These are phyloP conservation scores for Thalassophryne amazonica DNA, from an alignment of 2,797 vertebrate species.

Conservation along the genomic window DNA sequence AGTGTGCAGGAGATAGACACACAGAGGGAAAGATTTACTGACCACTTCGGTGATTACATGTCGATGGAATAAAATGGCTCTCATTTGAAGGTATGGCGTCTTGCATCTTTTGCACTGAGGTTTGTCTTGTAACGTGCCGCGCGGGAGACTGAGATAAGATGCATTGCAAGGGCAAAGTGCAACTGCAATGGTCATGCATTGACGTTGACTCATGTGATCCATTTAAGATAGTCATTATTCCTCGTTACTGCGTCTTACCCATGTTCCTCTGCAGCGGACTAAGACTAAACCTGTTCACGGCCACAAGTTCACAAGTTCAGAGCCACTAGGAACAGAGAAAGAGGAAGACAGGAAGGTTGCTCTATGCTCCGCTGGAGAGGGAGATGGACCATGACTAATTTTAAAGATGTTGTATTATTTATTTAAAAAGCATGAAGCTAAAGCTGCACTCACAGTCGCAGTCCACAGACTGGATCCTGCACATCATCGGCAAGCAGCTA, in stretches of 20 bases:
- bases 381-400: conserved; percentile 78
- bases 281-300: conserved; percentile 32
- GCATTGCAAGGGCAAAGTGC: conserved; percentile 43
- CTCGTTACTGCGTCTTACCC: conserved; percentile 35
- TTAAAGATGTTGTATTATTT: conserved; percentile 80
- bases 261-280: conserved; percentile 35
- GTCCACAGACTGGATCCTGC: conserved; percentile 58
- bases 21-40: conserved; percentile 58
- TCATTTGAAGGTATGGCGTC: conserved; percentile 60
- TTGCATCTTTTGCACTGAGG: conserved; percentile 51
- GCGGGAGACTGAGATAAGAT: conserved; percentile 33
- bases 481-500: conserved; percentile 61
- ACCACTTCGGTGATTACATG: conserved; percentile 61
- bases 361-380: conserved; percentile 57
- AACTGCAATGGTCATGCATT: conserved; percentile 37
- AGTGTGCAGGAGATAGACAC: conserved; percentile 63
- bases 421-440: conserved; percentile 78
- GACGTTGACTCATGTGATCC: conserved; percentile 29
- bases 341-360: conserved; percentile 48
- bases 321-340: conserved; percentile 25
- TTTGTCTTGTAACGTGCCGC: conserved; percentile 28
- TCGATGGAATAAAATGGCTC: conserved; percentile 62
- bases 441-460: conserved; percentile 65
- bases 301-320: conserved; percentile 73
- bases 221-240: conserved; percentile 19